These are phyloP conservation scores for Kryphioiulus occultus DNA, from an alignment of 2,888 invertebrate genomes.

Conservation along the genomic window DNA sequence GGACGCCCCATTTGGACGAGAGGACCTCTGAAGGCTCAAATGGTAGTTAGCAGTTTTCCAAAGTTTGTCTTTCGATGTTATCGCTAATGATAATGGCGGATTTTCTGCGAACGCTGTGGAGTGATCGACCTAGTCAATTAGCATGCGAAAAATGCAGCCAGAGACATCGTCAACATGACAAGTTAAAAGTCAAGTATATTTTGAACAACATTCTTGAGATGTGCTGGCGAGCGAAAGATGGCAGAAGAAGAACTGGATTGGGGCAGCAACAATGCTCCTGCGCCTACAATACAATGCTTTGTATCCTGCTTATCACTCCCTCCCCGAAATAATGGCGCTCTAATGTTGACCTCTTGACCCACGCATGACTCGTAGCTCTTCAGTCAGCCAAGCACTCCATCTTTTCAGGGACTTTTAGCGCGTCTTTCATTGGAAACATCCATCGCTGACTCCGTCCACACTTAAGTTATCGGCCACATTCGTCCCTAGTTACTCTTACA, in stretches of 20 bases:
- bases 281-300: slow-evolving; percentile 44
- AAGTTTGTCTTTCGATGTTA: background rate
- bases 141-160: background rate
- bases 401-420: background rate
- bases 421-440: slow-evolving; percentile 14
- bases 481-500: background rate
- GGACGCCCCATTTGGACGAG: background rate
- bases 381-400: slow-evolving; percentile 42
- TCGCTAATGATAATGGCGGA: background rate
- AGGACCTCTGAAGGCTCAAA: background rate
- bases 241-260: slow-evolving; percentile 25
- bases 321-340: slow-evolving; percentile 36
- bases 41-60: background rate
- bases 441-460: background rate
- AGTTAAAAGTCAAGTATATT: slow-evolving; percentile 40
- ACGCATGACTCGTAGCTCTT: slow-evolving; percentile 44
- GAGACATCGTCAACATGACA: slow-evolving; percentile 30
- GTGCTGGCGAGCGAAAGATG: background rate
- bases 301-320: slow-evolving; percentile 45
- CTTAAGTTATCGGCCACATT: background rate
- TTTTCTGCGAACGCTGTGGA: background rate
- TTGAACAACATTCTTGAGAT: slow-evolving; percentile 44
- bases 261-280: slow-evolving; percentile 35
- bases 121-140: slow-evolving; percentile 40
- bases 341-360: slow-evolving; percentile 39